A percentile compares a stretch with the other conserved stretches of the same genome.
These are phyloP conservation scores for Osmoderma eremita DNA, from an alignment of 2,888 invertebrate species.

Conservation along the genomic window DNA sequence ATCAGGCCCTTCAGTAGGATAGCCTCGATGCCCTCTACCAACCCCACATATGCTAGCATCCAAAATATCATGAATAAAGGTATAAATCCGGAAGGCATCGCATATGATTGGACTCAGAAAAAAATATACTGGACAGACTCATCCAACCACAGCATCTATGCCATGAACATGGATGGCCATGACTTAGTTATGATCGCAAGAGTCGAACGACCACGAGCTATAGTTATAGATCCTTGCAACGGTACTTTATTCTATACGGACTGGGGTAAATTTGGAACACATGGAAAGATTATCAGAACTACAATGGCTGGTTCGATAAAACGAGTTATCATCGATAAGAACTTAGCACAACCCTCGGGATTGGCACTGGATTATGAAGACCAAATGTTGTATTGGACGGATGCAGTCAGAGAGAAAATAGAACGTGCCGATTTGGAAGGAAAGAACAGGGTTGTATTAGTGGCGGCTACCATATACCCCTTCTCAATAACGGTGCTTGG, in stretches of 20 bases:
- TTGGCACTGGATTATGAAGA: slow-evolving; percentile 96
- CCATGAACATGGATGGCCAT: slow-evolving; percentile 90
- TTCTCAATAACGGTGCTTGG: slow-evolving; percentile 92
- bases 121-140: slow-evolving; percentile 99
- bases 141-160: slow-evolving; percentile 92
- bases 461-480: slow-evolving; percentile 93
- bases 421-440: slow-evolving; percentile 92
- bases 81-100: slow-evolving; percentile 92
- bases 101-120: slow-evolving; percentile 97
- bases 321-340: slow-evolving; percentile 86
- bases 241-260: slow-evolving; percentile 96
- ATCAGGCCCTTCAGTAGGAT: slow-evolving; percentile 92
- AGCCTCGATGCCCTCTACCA: slow-evolving; percentile 80
- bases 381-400: slow-evolving; percentile 94
- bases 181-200: slow-evolving; percentile 91
- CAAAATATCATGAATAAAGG: slow-evolving; percentile 79
- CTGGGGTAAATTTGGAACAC: slow-evolving; percentile 93
- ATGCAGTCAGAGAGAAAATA: slow-evolving; percentile 94
- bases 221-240: slow-evolving; percentile 96
- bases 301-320: slow-evolving; percentile 97
- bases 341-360: slow-evolving; percentile 94
- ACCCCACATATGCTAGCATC: slow-evolving; percentile 72
- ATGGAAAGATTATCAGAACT: slow-evolving; percentile 92
- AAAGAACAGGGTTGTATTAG: slow-evolving; percentile 81
- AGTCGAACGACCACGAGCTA: slow-evolving; percentile 92